A percentile compares a stretch with the other conserved stretches of the same genome.
Evolutionary conservation across 2,888 invertebrate species (phyloP).

Genomic region (Nasonovia ribisnigri): DNA sequence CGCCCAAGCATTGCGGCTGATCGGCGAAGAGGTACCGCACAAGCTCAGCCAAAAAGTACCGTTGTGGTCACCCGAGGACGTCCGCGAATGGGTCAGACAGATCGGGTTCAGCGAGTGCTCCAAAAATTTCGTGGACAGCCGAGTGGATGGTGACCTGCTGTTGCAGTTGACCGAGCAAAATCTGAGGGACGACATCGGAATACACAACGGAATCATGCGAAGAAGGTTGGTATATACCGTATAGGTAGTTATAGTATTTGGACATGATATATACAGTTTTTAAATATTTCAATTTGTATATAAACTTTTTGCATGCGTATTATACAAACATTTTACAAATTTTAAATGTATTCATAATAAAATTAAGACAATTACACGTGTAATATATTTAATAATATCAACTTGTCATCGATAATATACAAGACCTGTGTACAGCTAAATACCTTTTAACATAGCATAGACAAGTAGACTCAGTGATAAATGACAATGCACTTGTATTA

Average conservation of each 20-base stretch:
- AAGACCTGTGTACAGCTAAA: background rate
- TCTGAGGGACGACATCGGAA: slow-evolving; percentile 91
- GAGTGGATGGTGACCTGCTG: slow-evolving; percentile 96
- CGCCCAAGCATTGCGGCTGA: slow-evolving; percentile 88
- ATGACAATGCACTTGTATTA: background rate
- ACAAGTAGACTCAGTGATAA: background rate
- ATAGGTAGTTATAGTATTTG: background rate
- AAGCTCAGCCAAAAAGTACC: slow-evolving; percentile 98
- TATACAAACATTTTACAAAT: background rate
- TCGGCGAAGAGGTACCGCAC: slow-evolving; percentile 97
- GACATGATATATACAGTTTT: background rate
- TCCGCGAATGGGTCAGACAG: slow-evolving; percentile 98
- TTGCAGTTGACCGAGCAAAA: slow-evolving; percentile 93
- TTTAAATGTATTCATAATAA: background rate
- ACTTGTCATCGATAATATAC: background rate
- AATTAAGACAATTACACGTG: background rate
- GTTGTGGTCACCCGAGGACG: slow-evolving; percentile 96
- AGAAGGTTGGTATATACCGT: slow-evolving; percentile 75
- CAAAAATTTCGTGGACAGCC: slow-evolving; percentile 86
- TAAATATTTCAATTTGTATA: background rate
- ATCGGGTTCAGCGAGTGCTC: slow-evolving; percentile 92
- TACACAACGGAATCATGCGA: slow-evolving; percentile 92
- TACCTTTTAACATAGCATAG: background rate
- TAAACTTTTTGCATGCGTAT: background rate
- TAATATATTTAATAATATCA: background rate